phyloP scores from a whole-genome alignment of 2,797 vertebrate genomes.

The Poliocrania exsul region DNA sequence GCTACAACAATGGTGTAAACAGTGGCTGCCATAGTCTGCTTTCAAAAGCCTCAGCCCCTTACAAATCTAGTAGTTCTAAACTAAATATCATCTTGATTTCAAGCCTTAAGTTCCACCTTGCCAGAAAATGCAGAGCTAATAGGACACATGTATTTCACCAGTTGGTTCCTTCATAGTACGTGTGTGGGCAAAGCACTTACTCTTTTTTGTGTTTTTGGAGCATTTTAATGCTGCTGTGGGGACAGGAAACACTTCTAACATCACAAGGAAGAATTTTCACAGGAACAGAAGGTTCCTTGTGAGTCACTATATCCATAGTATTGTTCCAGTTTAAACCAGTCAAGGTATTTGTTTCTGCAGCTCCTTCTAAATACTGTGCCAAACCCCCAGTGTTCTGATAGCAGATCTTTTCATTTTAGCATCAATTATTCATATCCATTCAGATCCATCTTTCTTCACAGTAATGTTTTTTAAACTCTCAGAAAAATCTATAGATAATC shows the following conservation, averaged over 20 bases:
- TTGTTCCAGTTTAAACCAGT: not conserved
- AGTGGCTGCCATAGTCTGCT: not conserved
- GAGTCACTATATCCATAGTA: not conserved
- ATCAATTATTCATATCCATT: not conserved
- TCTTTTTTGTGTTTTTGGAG: not conserved
- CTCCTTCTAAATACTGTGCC: not conserved
- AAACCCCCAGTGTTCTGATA: not conserved
- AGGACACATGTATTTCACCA: not conserved
- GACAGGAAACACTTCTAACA: constrained; percentile 35
- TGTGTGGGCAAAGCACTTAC: not conserved
- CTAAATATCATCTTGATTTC: not conserved
- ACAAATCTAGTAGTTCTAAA: not conserved
- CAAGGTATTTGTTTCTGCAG: not conserved
- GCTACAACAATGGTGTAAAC: not conserved
- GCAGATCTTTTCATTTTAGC: constrained; percentile 1
- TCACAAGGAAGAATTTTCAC: not conserved
- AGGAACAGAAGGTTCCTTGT: constrained; percentile 19
- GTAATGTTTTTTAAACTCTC: not conserved
- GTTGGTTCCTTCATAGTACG: not conserved
- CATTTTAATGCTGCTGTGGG: not conserved
- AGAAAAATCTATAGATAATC: not conserved
- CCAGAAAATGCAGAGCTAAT: not conserved
- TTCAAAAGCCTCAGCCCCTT: not conserved
- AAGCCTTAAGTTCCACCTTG: not conserved
- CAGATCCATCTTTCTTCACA: not conserved